phyloP scores from a whole-genome alignment of 2,113 vertebrate species.

The Atrichornis clamosus region DNA sequence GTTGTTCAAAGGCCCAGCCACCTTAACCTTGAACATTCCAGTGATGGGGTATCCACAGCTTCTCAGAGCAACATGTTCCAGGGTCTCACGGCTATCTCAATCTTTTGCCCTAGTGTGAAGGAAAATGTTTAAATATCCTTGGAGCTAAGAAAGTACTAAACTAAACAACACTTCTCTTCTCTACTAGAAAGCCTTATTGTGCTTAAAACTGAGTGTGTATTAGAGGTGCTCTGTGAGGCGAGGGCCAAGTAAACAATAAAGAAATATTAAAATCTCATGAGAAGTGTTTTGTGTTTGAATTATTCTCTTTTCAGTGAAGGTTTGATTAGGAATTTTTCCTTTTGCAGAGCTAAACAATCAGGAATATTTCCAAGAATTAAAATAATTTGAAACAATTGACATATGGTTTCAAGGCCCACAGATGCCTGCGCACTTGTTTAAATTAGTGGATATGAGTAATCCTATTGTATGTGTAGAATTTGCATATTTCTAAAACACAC shows the following conservation, averaged over 20 bases:
- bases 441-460: background rate
- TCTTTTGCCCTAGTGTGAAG: background rate
- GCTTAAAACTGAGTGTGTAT: background rate
- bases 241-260: background rate
- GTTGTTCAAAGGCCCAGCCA: background rate
- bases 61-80: background rate
- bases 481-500: background rate
- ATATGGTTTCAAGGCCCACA: background rate
- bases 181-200: background rate
- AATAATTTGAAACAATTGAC: background rate
- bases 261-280: background rate
- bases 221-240: background rate
- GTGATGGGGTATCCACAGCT: accelerated
- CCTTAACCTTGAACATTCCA: background rate
- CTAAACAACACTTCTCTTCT: background rate
- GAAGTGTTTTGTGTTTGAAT: background rate
- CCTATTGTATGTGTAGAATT: background rate
- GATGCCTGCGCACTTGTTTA: background rate
- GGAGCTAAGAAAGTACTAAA: background rate
- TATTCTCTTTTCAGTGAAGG: background rate
- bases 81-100: background rate
- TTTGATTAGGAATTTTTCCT: background rate
- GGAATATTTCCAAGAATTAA: background rate
- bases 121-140: background rate
- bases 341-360: background rate